Percentiles rank a stretch among this genome's conserved stretches.
Conservation (phyloP, 30 jellyfish, hydroid and myxozoan genomes). For the Aurelia sp. region DNA sequence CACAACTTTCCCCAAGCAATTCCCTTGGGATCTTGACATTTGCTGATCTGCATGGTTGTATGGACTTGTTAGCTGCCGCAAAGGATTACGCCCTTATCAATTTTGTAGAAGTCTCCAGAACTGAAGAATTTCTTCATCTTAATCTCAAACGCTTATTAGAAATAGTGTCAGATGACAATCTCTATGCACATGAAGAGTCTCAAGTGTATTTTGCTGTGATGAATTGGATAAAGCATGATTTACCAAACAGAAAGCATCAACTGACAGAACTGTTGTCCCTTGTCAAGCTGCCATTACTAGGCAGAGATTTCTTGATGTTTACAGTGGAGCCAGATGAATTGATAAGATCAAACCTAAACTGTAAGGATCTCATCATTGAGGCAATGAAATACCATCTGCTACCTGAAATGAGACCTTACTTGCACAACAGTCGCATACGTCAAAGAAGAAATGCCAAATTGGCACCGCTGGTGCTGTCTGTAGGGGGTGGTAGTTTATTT, state of each 20-base stretch:
- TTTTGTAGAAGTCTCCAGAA: conserved; percentile 66
- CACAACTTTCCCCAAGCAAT: conserved; percentile 83
- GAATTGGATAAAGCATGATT: conserved; percentile 78
- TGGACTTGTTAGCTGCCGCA: conserved; percentile 41
- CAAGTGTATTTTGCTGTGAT: conserved; percentile 77
- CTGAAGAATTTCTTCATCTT: conserved; percentile 81
- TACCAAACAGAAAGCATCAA: conserved; percentile 52
- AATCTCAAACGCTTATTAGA: conserved; percentile 46
- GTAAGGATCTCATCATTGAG: conserved; percentile 86
- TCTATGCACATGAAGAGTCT: conserved; percentile 72
- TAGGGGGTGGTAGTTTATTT: conserved; percentile 97
- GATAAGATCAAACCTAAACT: conserved; percentile 38
- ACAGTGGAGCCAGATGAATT: conserved; percentile 92
- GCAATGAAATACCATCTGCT: conserved; percentile 91
- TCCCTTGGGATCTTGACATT: conserved; percentile 83
- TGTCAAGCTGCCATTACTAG: conserved; percentile 74
- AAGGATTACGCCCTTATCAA: conserved; percentile 58
- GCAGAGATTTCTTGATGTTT: conserved; percentile 88
- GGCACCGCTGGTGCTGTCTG: conserved; percentile 67
- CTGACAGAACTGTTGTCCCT: conserved; percentile 62
- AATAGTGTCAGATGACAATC: conserved; percentile 69
- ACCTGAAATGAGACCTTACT: conserved; percentile 92
- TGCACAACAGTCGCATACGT: conserved; percentile 73
- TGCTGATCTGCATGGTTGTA: conserved; percentile 90
- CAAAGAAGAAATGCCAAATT: conserved; percentile 44